Evolutionary conservation across 2,113 vertebrate species (phyloP).

Genomic region (Tor tambroides): DNA sequence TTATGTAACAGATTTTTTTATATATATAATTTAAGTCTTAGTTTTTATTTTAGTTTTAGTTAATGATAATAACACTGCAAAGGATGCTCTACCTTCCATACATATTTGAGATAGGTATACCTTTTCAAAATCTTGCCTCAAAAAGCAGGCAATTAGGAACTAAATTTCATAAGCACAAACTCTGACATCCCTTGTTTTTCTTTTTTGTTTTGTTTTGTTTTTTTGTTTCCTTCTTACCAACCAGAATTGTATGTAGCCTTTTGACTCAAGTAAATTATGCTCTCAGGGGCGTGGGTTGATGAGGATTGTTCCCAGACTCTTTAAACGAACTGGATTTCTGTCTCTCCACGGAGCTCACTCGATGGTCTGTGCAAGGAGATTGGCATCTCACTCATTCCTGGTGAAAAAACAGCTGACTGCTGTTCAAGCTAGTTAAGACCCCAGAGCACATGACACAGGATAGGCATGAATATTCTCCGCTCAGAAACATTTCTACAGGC

Average conservation of each 20-base stretch:
- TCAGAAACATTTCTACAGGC: slow-evolving; percentile 23
- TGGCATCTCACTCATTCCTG: slow-evolving; percentile 1
- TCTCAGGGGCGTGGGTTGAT: background rate
- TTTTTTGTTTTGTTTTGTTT: background rate
- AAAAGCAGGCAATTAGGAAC: background rate
- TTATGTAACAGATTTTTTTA: no score
- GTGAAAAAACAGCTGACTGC: slow-evolving; percentile 46
- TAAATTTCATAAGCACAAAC: background rate
- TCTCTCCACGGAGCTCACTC: background rate
- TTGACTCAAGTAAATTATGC: background rate
- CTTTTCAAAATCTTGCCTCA: background rate
- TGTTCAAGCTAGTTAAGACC: slow-evolving; percentile 40
- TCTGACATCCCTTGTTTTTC: background rate
- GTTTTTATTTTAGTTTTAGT: background rate
- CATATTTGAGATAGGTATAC: background rate
- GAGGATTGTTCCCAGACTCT: slow-evolving; percentile 18
- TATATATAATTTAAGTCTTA: background rate
- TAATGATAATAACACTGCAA: background rate
- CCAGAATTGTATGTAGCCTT: background rate
- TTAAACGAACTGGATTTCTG: slow-evolving; percentile 2
- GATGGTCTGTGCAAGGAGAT: background rate
- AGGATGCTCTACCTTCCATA: background rate
- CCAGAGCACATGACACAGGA: slow-evolving; percentile 5
- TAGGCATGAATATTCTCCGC: slow-evolving; percentile 5
- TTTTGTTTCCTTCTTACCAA: background rate